These are phyloP conservation scores for Anhinga anhinga DNA, from an alignment of 2,113 vertebrate genomes.

Conservation along the genomic window DNA sequence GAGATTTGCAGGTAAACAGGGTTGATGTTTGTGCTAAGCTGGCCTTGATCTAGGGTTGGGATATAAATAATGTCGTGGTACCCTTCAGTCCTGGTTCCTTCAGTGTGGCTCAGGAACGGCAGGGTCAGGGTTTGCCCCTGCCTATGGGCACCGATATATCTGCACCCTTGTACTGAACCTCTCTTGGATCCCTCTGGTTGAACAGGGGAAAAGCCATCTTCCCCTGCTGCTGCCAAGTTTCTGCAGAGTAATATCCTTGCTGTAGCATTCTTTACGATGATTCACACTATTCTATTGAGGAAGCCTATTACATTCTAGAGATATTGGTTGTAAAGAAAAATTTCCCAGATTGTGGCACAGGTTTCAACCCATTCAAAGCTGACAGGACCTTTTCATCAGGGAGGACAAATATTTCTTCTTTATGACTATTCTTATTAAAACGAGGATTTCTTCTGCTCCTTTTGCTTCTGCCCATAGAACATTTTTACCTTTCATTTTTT, in stretches of 20 bases:
- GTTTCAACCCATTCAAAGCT: conserved; percentile 16
- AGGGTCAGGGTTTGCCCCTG: not conserved
- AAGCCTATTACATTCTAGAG: not conserved
- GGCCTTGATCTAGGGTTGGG: not conserved
- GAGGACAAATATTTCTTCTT: conserved; percentile 13
- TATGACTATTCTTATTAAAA: conserved; percentile 28
- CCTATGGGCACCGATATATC: rapidly evolving
- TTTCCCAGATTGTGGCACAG: conserved; percentile 6
- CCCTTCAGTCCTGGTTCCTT: not conserved
- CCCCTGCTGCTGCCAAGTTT: not conserved
- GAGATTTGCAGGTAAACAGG: not conserved
- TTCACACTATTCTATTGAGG: not conserved
- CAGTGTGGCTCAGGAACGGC: not conserved
- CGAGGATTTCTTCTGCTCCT: not conserved
- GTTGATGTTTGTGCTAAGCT: not conserved
- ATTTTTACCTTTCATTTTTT: conserved; percentile 5
- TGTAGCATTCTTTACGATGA: not conserved
- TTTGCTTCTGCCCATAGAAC: not conserved
- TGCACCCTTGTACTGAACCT: rapidly evolving
- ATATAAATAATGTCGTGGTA: not conserved
- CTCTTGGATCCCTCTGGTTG: not conserved
- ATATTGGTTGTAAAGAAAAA: conserved; percentile 24
- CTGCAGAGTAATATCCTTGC: not conserved
- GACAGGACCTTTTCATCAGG: conserved; percentile 43
- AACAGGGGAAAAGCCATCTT: not conserved